Conservation (phyloP, 2,797 vertebrate species). For the Diplodus sargus region DNA sequence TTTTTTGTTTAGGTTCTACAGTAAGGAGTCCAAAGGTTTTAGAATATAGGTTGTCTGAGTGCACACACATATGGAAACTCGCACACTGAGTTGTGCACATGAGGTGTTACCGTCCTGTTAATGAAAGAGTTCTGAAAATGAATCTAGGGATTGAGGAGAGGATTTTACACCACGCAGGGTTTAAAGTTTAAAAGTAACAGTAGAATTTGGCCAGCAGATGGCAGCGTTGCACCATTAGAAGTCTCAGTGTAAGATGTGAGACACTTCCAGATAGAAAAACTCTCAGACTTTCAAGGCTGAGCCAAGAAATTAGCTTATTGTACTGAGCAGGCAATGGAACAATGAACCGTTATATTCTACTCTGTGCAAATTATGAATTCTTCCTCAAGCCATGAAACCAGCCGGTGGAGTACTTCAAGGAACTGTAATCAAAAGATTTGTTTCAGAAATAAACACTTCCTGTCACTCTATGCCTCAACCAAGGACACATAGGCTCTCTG, state of each 20-base stretch:
- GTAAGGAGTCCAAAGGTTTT: too few relatives aligned
- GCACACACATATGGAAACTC: neutral
- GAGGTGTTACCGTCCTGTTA: neutral
- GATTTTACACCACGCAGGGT: neutral
- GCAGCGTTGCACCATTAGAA: conserved; percentile 28
- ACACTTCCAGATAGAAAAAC: neutral
- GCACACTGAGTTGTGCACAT: neutral
- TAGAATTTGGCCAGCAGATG: conserved; percentile 63
- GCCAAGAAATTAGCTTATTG: conserved; percentile 9
- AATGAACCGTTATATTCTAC: neutral
- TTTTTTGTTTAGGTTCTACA: too few relatives aligned
- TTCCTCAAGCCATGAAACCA: conserved; percentile 17
- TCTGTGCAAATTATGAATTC: conserved; percentile 2
- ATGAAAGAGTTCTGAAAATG: conserved; percentile 1
- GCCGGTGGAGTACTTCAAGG: neutral
- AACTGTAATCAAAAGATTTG: conserved; percentile 6
- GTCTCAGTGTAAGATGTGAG: neutral
- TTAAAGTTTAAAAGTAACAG: conserved; percentile 7
- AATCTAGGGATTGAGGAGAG: conserved; percentile 5
- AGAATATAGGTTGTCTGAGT: too few relatives aligned
- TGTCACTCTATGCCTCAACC: neutral
- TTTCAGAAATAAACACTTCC: conserved; percentile 2
- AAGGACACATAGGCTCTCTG: conserved; percentile 14
- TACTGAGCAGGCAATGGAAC: neutral
- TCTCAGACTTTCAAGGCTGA: conserved; percentile 1